Conservation (phyloP, 1,140 invertebrate genomes). For the Scaptomyza hsui region DNA sequence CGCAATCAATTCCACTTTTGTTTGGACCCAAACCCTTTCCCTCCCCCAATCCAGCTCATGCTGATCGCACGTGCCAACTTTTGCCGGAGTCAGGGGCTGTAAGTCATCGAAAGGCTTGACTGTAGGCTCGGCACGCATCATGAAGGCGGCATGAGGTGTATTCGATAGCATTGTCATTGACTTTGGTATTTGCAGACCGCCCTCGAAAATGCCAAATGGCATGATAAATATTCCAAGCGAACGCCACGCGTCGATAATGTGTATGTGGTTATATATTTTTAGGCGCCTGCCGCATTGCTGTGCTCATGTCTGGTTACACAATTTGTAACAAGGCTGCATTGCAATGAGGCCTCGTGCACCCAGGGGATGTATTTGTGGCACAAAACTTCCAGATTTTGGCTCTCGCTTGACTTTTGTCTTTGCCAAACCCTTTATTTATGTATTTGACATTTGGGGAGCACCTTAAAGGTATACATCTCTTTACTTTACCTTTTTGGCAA, state of each 20-base stretch:
- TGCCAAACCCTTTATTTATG: conserved; percentile 14
- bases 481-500: not conserved
- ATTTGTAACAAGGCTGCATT: conserved; percentile 23
- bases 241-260: conserved; percentile 44
- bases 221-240: conserved; percentile 63
- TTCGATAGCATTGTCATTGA: conserved; percentile 36
- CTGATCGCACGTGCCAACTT: conserved; percentile 42
- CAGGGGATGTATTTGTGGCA: not conserved
- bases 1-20: conserved; percentile 75
- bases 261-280: conserved; percentile 19
- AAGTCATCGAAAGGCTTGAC: conserved; percentile 41
- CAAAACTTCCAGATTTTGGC: not conserved
- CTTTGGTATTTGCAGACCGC: conserved; percentile 53
- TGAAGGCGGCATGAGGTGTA: not conserved
- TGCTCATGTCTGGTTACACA: conserved; percentile 1
- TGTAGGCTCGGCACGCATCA: conserved; percentile 22
- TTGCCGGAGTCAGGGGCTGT: not conserved
- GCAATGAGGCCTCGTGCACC: not conserved
- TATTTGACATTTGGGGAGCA: conserved; percentile 1
- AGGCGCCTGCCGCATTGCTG: conserved; percentile 19
- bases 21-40: conserved; percentile 14
- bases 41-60: conserved; percentile 15
- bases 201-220: conserved; percentile 36
- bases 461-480: not conserved
- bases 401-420: not conserved